Evolutionary conservation across 2,113 vertebrate genomes (phyloP).

Genomic region (Nothobranchius kuhntae): DNA sequence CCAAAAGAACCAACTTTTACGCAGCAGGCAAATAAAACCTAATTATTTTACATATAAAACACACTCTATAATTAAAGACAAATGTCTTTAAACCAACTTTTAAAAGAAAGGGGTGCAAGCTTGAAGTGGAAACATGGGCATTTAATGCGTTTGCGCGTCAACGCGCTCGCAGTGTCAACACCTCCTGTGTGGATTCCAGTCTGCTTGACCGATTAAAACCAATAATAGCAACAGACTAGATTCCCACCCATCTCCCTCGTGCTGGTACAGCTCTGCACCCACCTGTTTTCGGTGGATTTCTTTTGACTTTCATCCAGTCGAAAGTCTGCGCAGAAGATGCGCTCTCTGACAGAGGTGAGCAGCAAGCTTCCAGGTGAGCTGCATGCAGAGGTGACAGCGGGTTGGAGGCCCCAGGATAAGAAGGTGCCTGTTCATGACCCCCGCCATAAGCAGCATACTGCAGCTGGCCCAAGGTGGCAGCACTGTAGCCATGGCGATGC

Average conservation of each 20-base stretch:
- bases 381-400: slow-evolving; percentile 89
- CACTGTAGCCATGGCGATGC: slow-evolving; percentile 87
- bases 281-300: slow-evolving; percentile 99
- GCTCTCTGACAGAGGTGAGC: slow-evolving; percentile 88
- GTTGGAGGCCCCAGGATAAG: slow-evolving; percentile 84
- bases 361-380: slow-evolving; percentile 86
- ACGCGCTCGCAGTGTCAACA: neutral
- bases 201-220: neutral
- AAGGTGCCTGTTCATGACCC: slow-evolving; percentile 87
- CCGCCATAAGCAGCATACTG: slow-evolving; percentile 89
- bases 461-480: slow-evolving; percentile 83
- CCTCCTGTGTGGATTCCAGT: neutral
- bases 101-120: neutral
- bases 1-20: neutral
- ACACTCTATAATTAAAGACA: neutral
- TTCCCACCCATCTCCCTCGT: neutral
- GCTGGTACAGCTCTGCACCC: slow-evolving; percentile 52
- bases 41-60: neutral
- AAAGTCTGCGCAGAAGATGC: slow-evolving; percentile 91
- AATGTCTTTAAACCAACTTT: neutral
- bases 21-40: neutral
- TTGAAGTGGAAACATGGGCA: neutral
- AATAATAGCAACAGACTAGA: neutral
- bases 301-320: slow-evolving; percentile 99
- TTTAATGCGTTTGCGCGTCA: neutral